Conservation (phyloP, 2,888 invertebrate species). For the Drosophila percnosoma region DNA sequence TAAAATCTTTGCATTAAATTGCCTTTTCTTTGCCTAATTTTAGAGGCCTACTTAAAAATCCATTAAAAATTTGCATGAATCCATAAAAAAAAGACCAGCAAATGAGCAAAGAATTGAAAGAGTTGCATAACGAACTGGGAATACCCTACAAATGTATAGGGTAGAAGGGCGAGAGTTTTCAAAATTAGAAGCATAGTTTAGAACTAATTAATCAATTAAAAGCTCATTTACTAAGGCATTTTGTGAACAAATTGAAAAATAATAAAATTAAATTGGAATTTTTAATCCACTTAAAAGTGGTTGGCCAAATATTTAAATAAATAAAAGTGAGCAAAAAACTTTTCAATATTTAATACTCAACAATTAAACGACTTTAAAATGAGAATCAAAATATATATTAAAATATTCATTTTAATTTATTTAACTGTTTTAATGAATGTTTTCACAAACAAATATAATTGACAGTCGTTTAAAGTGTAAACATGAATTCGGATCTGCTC, state of each 20-base stretch:
- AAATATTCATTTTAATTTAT: no score
- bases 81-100: constrained; percentile 45
- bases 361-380: not conserved
- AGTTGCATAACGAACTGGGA: constrained; percentile 19
- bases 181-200: not conserved
- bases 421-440: not conserved
- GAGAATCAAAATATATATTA: not conserved
- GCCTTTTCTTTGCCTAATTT: constrained; percentile 73
- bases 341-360: not conserved
- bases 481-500: constrained; percentile 26
- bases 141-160: constrained; percentile 8
- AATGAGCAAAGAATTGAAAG: constrained; percentile 39
- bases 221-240: no score
- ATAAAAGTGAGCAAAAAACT: not conserved
- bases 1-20: constrained; percentile 74
- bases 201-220: not conserved
- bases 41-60: constrained; percentile 81
- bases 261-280: not conserved
- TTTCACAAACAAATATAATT: not conserved
- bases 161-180: not conserved
- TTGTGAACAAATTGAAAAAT: not conserved
- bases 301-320: not conserved
- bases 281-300: not conserved
- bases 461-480: constrained; percentile 29
- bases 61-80: constrained; percentile 82